phyloP scores from a whole-genome alignment of 2,888 invertebrate genomes.

The Sphaerophoria rueppellii region DNA sequence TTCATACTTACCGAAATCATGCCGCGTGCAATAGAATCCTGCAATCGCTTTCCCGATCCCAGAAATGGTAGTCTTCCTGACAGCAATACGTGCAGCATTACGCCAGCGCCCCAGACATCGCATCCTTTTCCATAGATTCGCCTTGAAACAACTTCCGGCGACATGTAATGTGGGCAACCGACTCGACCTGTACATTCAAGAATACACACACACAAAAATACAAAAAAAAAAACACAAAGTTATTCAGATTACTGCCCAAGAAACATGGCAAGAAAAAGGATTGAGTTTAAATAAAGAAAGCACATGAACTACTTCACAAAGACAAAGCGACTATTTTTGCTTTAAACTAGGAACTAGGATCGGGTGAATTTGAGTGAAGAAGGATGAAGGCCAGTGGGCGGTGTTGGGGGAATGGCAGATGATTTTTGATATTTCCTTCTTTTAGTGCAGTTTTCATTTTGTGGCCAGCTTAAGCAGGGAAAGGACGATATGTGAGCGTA shows the following conservation, averaged over 20 bases:
- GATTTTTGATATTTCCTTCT: constrained; percentile 68
- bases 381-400: not conserved
- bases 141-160: constrained; percentile 97
- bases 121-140: constrained; percentile 96
- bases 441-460: constrained; percentile 54
- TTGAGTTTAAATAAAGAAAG: constrained; percentile 69
- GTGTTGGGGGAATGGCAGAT: constrained; percentile 29
- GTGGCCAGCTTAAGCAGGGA: constrained; percentile 51
- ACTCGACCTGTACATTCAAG: constrained; percentile 88
- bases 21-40: constrained; percentile 94
- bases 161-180: constrained; percentile 98
- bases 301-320: constrained; percentile 64
- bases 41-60: constrained; percentile 95
- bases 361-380: constrained; percentile 4
- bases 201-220: constrained; percentile 38
- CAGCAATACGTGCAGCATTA: constrained; percentile 95
- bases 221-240: constrained; percentile 20
- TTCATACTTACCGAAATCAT: constrained; percentile 87
- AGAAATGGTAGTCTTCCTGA: constrained; percentile 97
- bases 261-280: constrained; percentile 65
- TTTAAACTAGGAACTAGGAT: constrained; percentile 7
- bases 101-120: constrained; percentile 99
- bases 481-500: constrained; percentile 32
- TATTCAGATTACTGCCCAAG: constrained; percentile 66
- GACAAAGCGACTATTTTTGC: constrained; percentile 55